Percentiles rank a stretch among this genome's conserved stretches.
phyloP scores from a whole-genome alignment of 2,888 invertebrate species.

The Drosophila incognita region DNA sequence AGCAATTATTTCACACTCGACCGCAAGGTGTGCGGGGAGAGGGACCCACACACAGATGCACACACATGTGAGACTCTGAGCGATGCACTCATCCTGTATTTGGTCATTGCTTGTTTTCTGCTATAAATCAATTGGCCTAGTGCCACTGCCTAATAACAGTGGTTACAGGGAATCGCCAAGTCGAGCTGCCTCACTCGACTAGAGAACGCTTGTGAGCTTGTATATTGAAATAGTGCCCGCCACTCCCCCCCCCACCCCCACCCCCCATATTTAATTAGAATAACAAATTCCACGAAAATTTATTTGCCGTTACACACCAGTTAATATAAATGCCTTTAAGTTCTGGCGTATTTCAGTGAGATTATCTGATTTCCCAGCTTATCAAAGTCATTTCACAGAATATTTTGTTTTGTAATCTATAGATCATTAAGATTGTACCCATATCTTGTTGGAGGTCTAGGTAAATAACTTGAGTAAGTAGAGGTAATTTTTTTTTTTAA shows the following conservation, averaged over 20 bases:
- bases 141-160: slow-evolving; percentile 4
- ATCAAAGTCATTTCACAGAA: neutral
- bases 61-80: neutral
- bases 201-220: neutral
- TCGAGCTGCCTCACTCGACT: neutral
- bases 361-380: neutral
- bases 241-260: slow-evolving; percentile 2
- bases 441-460: slow-evolving; percentile 12
- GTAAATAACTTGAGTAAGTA: neutral
- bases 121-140: slow-evolving; percentile 51
- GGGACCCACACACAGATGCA: neutral
- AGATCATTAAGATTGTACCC: slow-evolving; percentile 21
- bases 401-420: slow-evolving; percentile 3
- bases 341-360: neutral
- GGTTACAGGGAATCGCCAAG: neutral
- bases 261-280: slow-evolving; percentile 25
- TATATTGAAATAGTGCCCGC: neutral
- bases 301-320: slow-evolving; percentile 6
- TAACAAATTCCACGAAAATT: slow-evolving; percentile 4
- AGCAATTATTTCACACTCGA: slow-evolving; percentile 1
- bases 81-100: slow-evolving; percentile 21
- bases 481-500: neutral
- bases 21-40: neutral
- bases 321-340: neutral
- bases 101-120: slow-evolving; percentile 26